Conservation (phyloP, 2,888 invertebrate genomes). For the Agrotis segetum region DNA sequence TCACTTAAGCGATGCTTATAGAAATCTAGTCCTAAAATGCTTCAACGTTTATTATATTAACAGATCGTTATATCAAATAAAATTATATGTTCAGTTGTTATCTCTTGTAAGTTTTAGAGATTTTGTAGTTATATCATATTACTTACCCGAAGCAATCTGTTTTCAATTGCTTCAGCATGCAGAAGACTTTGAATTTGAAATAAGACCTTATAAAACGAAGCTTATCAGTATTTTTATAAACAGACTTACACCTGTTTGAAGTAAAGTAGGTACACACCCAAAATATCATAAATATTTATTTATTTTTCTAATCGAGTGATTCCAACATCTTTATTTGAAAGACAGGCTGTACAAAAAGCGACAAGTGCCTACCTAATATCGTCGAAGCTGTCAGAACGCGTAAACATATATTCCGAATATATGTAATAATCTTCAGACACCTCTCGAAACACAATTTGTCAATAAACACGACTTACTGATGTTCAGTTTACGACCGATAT, state of each 20-base stretch:
- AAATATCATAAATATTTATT: not conserved
- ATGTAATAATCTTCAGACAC: slow-evolving; percentile 26
- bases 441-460: slow-evolving; percentile 48
- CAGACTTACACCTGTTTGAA: not conserved
- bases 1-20: too few species aligned
- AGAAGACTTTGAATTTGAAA: not conserved
- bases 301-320: not conserved
- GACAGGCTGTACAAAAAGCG: not conserved
- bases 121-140: too few species aligned
- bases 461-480: slow-evolving; percentile 62
- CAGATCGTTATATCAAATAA: too few species aligned
- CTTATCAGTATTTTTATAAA: not conserved
- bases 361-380: not conserved
- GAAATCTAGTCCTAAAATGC: too few species aligned
- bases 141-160: not conserved
- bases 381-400: not conserved
- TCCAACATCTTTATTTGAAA: not conserved
- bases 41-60: too few species aligned
- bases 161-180: not conserved
- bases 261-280: not conserved
- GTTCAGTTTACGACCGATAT: slow-evolving; percentile 65
- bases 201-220: not conserved
- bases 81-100: too few species aligned
- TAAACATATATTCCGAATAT: slow-evolving; percentile 7
- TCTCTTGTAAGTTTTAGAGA: too few species aligned